Base-by-base conservation (phyloP, 2,113 vertebrate genomes). In the Rallus limicola region DNA sequence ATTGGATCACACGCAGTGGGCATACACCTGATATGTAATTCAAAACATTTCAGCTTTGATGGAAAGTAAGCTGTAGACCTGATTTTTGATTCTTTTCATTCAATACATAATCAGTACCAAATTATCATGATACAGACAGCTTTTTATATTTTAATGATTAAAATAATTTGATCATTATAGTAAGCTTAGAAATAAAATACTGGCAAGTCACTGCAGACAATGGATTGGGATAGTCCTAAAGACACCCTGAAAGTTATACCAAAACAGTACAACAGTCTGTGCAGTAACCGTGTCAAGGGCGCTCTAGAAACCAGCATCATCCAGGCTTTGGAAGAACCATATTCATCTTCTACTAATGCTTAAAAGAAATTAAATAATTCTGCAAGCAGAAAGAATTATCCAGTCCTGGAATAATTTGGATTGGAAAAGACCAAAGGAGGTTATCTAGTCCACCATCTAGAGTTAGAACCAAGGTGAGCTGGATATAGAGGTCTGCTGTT, bases 11-110 rank as follows among this genome's bases (percentile, higher is more conserved):
- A 87, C n/a, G 21, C 1, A n/a, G 68, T 25, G 29, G 46, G 56
- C 14, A 21, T 10, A 40, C 31, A 55, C 42, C 56, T 42, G 23
- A 72, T 87, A 64, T 85, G 1, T 25, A 89, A 60, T 52, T 79
- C 53, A 48, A 53, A 89, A 20, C 15, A 16, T 71, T 81, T 82
- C 62, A 56, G 48, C 42, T 60, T 42, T 55, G 48, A 52, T 50
- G 33, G 36, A 7, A 64, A 42, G 36, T 0, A 5, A 9, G 21
- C 16, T 67, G 0, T 5, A 2, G 5, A 33, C 4, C 20, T 36
- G 20, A 8, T 38, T 36, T 67, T 64, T 90, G 15, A 17, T 89
- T 63, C 40, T 71, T 72, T 75, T 48, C 9, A 17, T 42, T 71
- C 40, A n/a, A 1, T 11, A 42, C 8, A 48, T 58, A 69, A 60